Evolutionary conservation across 2,797 vertebrate genomes (phyloP).

Genomic region (Atherinosoma microstoma): DNA sequence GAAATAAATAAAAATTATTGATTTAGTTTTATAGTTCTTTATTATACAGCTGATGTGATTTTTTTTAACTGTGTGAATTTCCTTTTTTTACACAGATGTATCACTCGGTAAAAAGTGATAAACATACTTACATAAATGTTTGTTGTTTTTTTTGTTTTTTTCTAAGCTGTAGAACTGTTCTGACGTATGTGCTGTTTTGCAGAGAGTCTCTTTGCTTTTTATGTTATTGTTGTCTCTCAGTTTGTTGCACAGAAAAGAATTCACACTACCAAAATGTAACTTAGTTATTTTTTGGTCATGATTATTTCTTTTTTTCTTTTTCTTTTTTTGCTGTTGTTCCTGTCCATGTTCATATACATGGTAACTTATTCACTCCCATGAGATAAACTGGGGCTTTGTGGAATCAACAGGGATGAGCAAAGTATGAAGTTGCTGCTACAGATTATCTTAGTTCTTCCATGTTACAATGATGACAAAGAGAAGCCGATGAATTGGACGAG

Average conservation of each 20-base stretch:
- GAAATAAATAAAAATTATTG: slow-evolving; percentile 86
- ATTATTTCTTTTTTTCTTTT: slow-evolving; percentile 67
- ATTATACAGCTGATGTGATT: slow-evolving; percentile 98
- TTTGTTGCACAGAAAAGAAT: slow-evolving; percentile 83
- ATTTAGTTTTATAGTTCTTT: slow-evolving; percentile 99
- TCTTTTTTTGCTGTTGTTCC: slow-evolving; percentile 49
- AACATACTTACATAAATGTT: slow-evolving; percentile 87
- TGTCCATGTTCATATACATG: slow-evolving; percentile 76
- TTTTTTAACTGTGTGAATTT: slow-evolving; percentile 96
- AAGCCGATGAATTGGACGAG: slow-evolving; percentile 70
- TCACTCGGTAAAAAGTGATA: slow-evolving; percentile 87
- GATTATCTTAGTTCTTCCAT: slow-evolving; percentile 90
- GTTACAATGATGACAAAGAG: slow-evolving; percentile 75
- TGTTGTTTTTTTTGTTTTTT: slow-evolving; percentile 81
- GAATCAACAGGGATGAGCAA: slow-evolving; percentile 99
- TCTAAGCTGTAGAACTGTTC: slow-evolving; percentile 93
- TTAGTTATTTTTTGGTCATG: slow-evolving; percentile 65
- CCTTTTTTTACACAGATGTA: slow-evolving; percentile 89
- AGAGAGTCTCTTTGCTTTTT: slow-evolving; percentile 81
- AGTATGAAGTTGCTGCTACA: slow-evolving; percentile 99
- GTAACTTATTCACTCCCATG: slow-evolving; percentile 84
- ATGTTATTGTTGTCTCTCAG: slow-evolving; percentile 51
- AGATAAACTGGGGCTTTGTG: slow-evolving; percentile 87
- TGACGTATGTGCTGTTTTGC: slow-evolving; percentile 85
- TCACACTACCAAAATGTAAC: slow-evolving; percentile 76